A percentile compares a stretch with the other conserved stretches of the same genome.
These are phyloP conservation scores for Nymphalis c-album DNA, from an alignment of 2,888 invertebrate genomes.

Conservation along the genomic window DNA sequence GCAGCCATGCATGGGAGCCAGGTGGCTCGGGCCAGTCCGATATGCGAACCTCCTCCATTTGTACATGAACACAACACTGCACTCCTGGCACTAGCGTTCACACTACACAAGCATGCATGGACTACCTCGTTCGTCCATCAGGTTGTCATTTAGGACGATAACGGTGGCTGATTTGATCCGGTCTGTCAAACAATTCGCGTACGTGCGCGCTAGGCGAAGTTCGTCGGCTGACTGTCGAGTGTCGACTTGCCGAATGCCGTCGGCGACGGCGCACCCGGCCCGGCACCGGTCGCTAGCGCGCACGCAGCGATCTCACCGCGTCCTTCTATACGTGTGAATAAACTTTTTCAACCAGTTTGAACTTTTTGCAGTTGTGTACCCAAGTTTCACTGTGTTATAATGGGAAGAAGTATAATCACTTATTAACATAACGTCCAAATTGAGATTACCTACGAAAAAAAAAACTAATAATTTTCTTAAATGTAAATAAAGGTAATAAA, in stretches of 20 bases:
- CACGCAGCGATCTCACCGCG: slow-evolving; percentile 66
- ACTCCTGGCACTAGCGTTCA: slow-evolving; percentile 66
- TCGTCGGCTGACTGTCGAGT: slow-evolving; percentile 71
- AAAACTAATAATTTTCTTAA: no score
- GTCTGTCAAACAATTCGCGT: slow-evolving; percentile 46
- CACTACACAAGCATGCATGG: slow-evolving; percentile 76
- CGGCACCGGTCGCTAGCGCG: slow-evolving; percentile 50
- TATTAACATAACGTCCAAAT: no score
- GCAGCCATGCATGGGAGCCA: slow-evolving; percentile 89
- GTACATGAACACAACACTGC: slow-evolving; percentile 76
- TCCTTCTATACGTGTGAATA: slow-evolving; percentile 41
- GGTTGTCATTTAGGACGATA: slow-evolving; percentile 77
- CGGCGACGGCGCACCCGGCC: slow-evolving; percentile 53
- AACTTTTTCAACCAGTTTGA: slow-evolving; percentile 45
- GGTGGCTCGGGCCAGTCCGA: slow-evolving; percentile 86
- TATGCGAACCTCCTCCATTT: slow-evolving; percentile 84
- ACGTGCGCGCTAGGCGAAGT: slow-evolving; percentile 66
- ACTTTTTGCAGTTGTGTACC: slow-evolving; percentile 39
- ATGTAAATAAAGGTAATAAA: neutral
- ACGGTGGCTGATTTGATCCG: slow-evolving; percentile 66
- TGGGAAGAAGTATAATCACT: slow-evolving; percentile 1
- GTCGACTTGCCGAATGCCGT: slow-evolving; percentile 39
- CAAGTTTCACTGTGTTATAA: slow-evolving; percentile 30
- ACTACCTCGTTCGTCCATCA: slow-evolving; percentile 79
- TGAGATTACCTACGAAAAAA: neutral